Evolutionary conservation across 2,797 vertebrate species (phyloP).

Genomic region (Cossypha caffra): DNA sequence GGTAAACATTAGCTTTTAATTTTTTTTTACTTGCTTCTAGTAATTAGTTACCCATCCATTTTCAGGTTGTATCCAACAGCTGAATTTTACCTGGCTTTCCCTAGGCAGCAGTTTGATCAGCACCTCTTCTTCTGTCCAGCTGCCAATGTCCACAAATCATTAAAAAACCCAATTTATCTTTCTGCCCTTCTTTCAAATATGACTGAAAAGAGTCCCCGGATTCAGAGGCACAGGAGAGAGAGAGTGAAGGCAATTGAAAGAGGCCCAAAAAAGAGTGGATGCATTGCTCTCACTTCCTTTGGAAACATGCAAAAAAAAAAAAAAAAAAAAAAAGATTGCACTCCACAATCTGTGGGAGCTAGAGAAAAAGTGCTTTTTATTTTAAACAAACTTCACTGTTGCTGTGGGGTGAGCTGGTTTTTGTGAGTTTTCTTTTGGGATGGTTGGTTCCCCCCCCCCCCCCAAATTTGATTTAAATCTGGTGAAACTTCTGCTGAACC

Average conservation of each 20-base stretch:
- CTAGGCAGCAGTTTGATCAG: neutral
- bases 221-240: neutral
- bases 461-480: neutral
- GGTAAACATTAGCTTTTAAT: neutral
- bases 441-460: accelerated
- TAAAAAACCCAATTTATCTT: neutral
- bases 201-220: neutral
- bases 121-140: neutral
- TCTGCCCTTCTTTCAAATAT: neutral
- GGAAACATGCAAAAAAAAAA: neutral
- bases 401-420: neutral
- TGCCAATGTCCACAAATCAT: constrained; percentile 12
- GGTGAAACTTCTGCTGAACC: neutral
- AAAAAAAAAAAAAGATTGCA: neutral
- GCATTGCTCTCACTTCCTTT: neutral
- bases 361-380: neutral
- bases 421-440: neutral
- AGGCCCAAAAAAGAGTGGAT: neutral
- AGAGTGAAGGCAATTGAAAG: neutral
- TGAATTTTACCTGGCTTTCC: neutral
- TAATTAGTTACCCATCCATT: neutral
- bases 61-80: neutral
- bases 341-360: neutral
- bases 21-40: neutral
- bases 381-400: neutral